Base-by-base conservation (phyloP, 1,140 invertebrate species). In the Lordiphosa clarofinis region DNA sequence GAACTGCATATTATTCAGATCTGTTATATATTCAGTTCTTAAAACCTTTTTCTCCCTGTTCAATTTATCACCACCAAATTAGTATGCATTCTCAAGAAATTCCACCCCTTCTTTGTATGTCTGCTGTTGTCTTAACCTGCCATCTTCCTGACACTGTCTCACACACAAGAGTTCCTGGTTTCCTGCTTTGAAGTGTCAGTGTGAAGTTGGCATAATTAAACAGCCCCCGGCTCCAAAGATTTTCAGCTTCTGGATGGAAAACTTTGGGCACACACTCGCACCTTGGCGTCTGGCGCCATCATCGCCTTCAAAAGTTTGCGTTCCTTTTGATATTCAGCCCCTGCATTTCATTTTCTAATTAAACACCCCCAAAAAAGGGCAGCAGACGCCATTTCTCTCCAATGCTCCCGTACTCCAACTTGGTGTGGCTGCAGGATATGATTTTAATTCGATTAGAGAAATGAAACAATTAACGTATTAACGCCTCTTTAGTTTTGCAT, bases 361-460 rank as follows among this genome's bases (percentile, higher is more conserved):
- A 84, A 84, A 84, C 73, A 82, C 75, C 73, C 74, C 59, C 64
- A 46, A 54, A 49, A 68, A 60, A n/a, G n/a, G 38, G 46, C 54
- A 59, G 63, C 57, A 73, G 62, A 60, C 59, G 73, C 59, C 50
- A 63, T 58, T 42, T 38, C 47, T 40, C 31, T 24, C 37, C 28
- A 37, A 35, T 6, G 39, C 50, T 39, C 19, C 37, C 12, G n/a
- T 50, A 40, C 8, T 12, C 28, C 11, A 10, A 24, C 31, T 36
- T 42, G 36, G 31, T 56, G 50, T 9, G 28, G 72, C 81, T 81
- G 72, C 71, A 73, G 73, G 82, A 73, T 87, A 67, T 79, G 86
- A 86, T 87, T 88, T 88, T 88, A 88, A 88, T 88, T 88, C 86
- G 86, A 88, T 88, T 88, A 88, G 81, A 87, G 75, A 68, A 67